Base-by-base conservation (phyloP, 2,113 vertebrate genomes). In the Gallinago undulata region DNA sequence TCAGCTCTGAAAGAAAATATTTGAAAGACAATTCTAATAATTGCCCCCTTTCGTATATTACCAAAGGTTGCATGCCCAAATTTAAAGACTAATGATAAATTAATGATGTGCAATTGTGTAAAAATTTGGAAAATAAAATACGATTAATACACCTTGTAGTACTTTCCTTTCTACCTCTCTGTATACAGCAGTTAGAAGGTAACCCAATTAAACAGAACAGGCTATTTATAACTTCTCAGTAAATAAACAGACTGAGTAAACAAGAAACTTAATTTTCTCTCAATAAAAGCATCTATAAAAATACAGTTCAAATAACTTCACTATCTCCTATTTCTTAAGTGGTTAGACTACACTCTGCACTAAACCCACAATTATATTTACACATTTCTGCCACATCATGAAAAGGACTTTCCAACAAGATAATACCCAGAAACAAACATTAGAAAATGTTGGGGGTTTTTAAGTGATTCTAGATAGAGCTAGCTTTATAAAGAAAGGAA, bases 221-320 rank as follows among this genome's bases (percentile, higher is more conserved):
- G 2, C 35, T 59, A 35, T 62, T 89, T 89, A 37, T 30, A 87
- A 82, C 24, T 69, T 92, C 80, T 62, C 69, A 50, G 23, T 76
- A 93, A 84, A 89, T 24, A 94, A 79, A 94, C 45, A 83, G 56
- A 66, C 28, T 28, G 19, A 79, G 47, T 45, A 84, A 96, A 87
- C 39, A 90, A 94, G 47, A 64, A 93, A 59, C 37, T 70, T 39
- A 25, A 82, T 82, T 87, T 91, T 77, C 31, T 55, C 70, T 74
- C 81, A 50, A 69, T 80, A 92, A 92, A 74, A 89, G 33, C 79
- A 93, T 47, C 68, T 39, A 51, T 57, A 84, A 94, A 97, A 92
- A 84, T 9, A 59, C 35, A 90, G 66, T 62, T 87, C 50, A 89
- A 82, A 37, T 57, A 87, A 79, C 77, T 92, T 75, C 10, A 68